phyloP scores from a whole-genome alignment of 2,888 invertebrate species.

The Drosophila vallismaia region DNA sequence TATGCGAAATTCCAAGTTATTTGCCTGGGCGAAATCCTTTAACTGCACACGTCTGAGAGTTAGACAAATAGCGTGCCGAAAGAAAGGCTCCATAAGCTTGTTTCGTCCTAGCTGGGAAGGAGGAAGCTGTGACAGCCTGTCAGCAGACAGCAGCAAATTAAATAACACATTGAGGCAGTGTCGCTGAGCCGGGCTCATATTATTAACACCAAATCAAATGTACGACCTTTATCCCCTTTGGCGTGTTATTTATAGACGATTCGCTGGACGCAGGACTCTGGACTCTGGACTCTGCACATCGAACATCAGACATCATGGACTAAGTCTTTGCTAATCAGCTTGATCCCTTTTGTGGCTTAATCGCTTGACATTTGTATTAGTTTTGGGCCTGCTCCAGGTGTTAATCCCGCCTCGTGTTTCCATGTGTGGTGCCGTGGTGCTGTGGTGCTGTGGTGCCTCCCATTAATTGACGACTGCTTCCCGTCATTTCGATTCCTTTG shows the following conservation, averaged over 20 bases:
- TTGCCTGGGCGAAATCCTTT: constrained; percentile 75
- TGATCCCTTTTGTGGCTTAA: constrained; percentile 80
- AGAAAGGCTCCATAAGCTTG: constrained; percentile 50
- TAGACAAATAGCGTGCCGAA: constrained; percentile 67
- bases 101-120: neutral
- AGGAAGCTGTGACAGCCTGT: constrained; percentile 49
- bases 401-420: constrained; percentile 68
- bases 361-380: constrained; percentile 80
- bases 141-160: constrained; percentile 60
- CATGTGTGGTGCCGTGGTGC: too few species aligned
- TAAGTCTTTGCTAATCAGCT: constrained; percentile 79
- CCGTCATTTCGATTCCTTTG: constrained; percentile 12
- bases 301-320: constrained; percentile 28
- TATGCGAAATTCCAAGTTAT: constrained; percentile 56
- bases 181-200: constrained; percentile 61
- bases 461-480: constrained; percentile 65
- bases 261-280: too few species aligned
- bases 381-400: constrained; percentile 51
- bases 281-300: constrained; percentile 11
- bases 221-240: constrained; percentile 28
- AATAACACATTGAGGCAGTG: constrained; percentile 61
- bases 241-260: constrained; percentile 30
- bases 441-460: neutral
- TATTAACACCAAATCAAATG: constrained; percentile 73
- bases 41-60: constrained; percentile 75